phyloP scores from a whole-genome alignment of 1,140 invertebrate genomes.

The Brachionus koreanus region DNA sequence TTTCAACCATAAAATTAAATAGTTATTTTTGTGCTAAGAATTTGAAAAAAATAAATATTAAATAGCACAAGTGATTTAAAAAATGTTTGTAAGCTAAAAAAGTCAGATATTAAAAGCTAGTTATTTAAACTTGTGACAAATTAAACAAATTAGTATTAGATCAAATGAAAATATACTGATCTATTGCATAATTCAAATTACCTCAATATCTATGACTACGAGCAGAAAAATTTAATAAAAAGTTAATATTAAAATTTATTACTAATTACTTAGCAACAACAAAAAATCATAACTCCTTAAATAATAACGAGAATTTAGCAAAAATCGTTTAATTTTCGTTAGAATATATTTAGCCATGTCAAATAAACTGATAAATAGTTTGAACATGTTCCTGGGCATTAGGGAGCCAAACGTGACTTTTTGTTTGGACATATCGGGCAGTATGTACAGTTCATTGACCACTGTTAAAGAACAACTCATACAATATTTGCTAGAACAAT shows the following conservation, averaged over 20 bases:
- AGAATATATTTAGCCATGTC: background rate
- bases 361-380: background rate
- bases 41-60: background rate
- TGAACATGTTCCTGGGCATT: constrained; percentile 46
- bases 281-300: background rate
- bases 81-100: background rate
- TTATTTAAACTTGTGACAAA: background rate
- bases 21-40: background rate
- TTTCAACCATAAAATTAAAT: background rate
- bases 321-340: background rate
- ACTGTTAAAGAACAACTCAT: constrained; percentile 56
- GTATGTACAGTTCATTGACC: constrained; percentile 54
- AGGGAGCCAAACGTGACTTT: constrained; percentile 55
- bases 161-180: background rate
- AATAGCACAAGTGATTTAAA: background rate
- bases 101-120: background rate
- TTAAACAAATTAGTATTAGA: background rate
- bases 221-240: background rate
- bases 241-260: constrained; percentile 18
- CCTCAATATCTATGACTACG: constrained; percentile 18
- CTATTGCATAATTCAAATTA: background rate
- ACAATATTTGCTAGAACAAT: constrained; percentile 52
- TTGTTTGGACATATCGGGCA: constrained; percentile 57
- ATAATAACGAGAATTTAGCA: background rate
- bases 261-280: constrained; percentile 20